Evolutionary conservation across 1,140 invertebrate genomes (phyloP).

Genomic region (Stegodyphus mimosarum): DNA sequence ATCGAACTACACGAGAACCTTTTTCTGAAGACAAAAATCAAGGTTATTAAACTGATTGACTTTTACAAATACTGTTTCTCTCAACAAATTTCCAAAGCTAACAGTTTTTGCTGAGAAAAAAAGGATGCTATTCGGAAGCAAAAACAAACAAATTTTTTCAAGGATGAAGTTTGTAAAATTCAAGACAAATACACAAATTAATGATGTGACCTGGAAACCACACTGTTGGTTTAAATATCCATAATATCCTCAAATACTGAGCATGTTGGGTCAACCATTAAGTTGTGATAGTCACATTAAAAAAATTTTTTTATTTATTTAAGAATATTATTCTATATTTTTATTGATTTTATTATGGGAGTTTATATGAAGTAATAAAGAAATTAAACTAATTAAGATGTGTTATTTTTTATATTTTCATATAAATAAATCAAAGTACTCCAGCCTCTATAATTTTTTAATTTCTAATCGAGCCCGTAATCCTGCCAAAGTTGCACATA

Average conservation of each 20-base stretch:
- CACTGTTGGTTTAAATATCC: neutral
- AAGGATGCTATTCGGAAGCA: neutral
- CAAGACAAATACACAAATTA: neutral
- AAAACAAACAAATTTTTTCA: neutral
- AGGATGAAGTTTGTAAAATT: neutral
- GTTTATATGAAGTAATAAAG: neutral
- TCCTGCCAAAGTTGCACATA: neutral
- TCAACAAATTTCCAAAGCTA: neutral
- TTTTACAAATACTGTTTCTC: neutral
- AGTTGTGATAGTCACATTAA: neutral
- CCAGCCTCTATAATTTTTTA: neutral
- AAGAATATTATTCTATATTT: neutral
- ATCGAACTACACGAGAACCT: neutral
- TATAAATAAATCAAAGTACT: neutral
- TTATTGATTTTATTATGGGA: neutral
- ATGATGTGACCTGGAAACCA: neutral
- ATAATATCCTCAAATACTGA: neutral
- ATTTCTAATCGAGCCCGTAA: neutral
- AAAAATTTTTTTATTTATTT: neutral
- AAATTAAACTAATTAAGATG: neutral
- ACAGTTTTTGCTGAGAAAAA: neutral
- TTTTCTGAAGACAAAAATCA: neutral
- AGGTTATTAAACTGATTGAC: neutral
- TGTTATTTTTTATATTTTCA: neutral
- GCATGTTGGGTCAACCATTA: neutral